A percentile compares a stretch with the other conserved stretches of the same genome.
These are phyloP conservation scores for Ranitomeya imitator DNA, from an alignment of 2,113 vertebrate species.

Conservation along the genomic window DNA sequence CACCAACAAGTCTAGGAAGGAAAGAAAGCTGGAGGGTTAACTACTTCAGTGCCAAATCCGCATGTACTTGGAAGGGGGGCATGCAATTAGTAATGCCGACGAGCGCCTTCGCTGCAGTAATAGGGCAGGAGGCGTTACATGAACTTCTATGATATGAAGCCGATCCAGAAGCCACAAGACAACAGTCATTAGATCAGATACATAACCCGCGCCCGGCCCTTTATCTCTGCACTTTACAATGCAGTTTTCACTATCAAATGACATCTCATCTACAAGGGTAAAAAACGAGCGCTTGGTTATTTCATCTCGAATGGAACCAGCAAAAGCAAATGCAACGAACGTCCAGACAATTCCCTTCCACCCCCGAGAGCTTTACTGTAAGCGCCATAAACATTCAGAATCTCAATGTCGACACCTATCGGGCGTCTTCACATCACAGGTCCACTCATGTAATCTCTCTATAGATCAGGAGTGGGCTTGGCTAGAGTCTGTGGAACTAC, in stretches of 20 bases:
- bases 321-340: neutral
- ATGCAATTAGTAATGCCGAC: conserved; percentile 9
- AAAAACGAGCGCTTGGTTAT: neutral
- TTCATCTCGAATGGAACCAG: neutral
- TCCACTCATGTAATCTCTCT: neutral
- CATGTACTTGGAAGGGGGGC: neutral
- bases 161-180: neutral
- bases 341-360: neutral
- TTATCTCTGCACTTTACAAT: neutral
- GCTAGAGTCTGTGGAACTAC: neutral
- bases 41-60: neutral
- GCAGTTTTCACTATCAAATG: neutral
- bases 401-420: neutral
- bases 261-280: conserved; percentile 3
- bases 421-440: neutral
- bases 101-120: neutral
- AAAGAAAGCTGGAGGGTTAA: neutral
- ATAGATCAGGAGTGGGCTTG: neutral
- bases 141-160: neutral
- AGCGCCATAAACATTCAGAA: neutral
- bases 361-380: neutral
- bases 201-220: neutral
- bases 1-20: neutral
- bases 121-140: neutral
- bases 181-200: conserved; percentile 24